A percentile compares a stretch with the other conserved stretches of the same genome.
phyloP scores from a whole-genome alignment of 2,888 invertebrate genomes.

The Acanthosepion lycidas region DNA sequence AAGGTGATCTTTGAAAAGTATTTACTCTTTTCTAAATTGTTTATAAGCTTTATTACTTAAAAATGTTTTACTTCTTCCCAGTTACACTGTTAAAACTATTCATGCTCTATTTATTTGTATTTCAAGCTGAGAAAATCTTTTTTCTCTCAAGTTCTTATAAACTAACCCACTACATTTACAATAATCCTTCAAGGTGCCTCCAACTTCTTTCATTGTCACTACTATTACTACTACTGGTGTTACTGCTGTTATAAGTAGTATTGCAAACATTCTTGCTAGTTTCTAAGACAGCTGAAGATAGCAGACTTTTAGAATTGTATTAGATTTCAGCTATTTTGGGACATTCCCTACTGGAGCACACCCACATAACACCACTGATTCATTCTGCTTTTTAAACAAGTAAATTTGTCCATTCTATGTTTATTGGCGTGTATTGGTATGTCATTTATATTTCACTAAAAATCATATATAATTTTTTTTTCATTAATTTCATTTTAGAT shows the following conservation, averaged over 20 bases:
- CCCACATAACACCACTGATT: neutral
- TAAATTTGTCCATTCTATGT: neutral
- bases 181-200: neutral
- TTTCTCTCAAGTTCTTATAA: neutral
- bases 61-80: neutral
- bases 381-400: slow-evolving; percentile 34
- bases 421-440: neutral
- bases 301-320: slow-evolving; percentile 37
- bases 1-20: too few species aligned
- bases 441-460: neutral
- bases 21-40: neutral
- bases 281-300: slow-evolving; percentile 22
- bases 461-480: neutral
- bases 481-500: neutral
- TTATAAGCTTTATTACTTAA: neutral
- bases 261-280: neutral
- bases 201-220: neutral
- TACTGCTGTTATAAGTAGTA: slow-evolving; percentile 33
- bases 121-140: neutral
- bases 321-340: slow-evolving; percentile 44
- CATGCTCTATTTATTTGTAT: neutral
- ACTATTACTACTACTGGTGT: neutral
- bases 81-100: neutral
- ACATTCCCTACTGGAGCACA: slow-evolving; percentile 35
- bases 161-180: neutral